phyloP scores from a whole-genome alignment of 2,797 vertebrate genomes.

The Aplochiton taeniatus region DNA sequence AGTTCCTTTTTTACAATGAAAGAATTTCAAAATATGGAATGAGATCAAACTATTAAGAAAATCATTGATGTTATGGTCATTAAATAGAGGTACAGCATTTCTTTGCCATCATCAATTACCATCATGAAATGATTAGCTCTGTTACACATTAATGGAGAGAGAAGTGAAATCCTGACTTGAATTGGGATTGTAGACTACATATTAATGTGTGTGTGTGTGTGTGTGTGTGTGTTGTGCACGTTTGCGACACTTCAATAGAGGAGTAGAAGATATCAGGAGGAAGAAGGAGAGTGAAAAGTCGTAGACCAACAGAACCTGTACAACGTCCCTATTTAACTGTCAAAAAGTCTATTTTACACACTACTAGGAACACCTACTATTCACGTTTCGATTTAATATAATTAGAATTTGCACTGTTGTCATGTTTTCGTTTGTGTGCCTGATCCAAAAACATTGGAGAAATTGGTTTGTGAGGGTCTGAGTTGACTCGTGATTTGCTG shows the following conservation, averaged over 20 bases:
- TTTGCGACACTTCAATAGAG: slow-evolving; percentile 35
- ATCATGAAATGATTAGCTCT: slow-evolving; percentile 22
- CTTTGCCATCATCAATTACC: too few relatives aligned
- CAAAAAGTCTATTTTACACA: too few relatives aligned
- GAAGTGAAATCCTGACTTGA: slow-evolving; percentile 20
- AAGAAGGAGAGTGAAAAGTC: slow-evolving; percentile 6
- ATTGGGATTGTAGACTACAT: background rate
- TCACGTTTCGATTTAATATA: background rate
- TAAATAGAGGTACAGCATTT: background rate
- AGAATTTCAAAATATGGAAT: too few relatives aligned
- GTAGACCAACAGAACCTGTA: background rate
- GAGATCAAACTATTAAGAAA: too few relatives aligned
- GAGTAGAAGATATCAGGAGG: slow-evolving; percentile 31
- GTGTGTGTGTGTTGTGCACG: slow-evolving; percentile 24
- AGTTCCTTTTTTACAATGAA: too few relatives aligned
- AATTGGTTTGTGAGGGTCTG: slow-evolving; percentile 22
- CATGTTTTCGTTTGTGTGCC: slow-evolving; percentile 9
- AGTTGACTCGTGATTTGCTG: slow-evolving; percentile 19
- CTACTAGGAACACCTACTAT: too few relatives aligned
- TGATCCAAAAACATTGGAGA: slow-evolving; percentile 15
- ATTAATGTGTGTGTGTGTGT: slow-evolving; percentile 13
- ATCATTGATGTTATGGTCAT: too few relatives aligned
- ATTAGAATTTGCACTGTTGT: slow-evolving; percentile 17
- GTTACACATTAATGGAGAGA: slow-evolving; percentile 20
- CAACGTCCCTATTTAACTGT: too few relatives aligned